Evolutionary conservation across 2,113 vertebrate genomes (phyloP), one percentile per base, ranked within the genome.

Genomic region (Trematocara macrostoma): DNA sequence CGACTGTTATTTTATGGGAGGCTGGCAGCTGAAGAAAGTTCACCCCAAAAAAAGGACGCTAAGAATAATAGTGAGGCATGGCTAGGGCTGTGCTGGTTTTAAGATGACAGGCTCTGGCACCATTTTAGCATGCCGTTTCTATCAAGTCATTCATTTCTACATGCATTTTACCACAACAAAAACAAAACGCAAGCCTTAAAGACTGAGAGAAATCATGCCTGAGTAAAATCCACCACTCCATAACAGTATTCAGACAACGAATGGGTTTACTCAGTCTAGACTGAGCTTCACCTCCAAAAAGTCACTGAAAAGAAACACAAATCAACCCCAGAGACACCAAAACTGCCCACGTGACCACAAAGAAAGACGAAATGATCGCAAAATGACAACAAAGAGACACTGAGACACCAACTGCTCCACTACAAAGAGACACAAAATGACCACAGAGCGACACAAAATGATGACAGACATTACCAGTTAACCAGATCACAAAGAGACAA

Each of bases 1-100:
- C 1, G 83, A 89, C 87, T 95, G 95, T 95, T 96, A 85, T 96
- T 96, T 95, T 94, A 95, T 90, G 90, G 91, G 93, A 90, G 93
- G 88, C 80, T 93, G 92, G 92, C 84, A 83, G 93, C 88, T 89
- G 85, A 91, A 83, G 84, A 93, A 91, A 88, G 87, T 89, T 80
- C 81, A 82, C 59, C 59, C 34, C 2, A 34, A 38, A 74, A 78
- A 81, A 82, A 82, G 78, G n/a, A 83, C 35, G 67, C 86, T 91
- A 90, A 89, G 85, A 93, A 93, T 93, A 94, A 92, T 91, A 92
- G 59, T 34, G 84, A 81, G 71, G 86, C 78, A 86, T 23, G 83
- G 83, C 67, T 59, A 18, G 40, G 56, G 55, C 67, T 78, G 38
- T 47, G 49, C 85, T 86, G 64, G 71, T 80, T 91, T 92, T 53